Base-by-base conservation (phyloP, 2,888 invertebrate genomes). In the Nemotelus pantherinus region DNA sequence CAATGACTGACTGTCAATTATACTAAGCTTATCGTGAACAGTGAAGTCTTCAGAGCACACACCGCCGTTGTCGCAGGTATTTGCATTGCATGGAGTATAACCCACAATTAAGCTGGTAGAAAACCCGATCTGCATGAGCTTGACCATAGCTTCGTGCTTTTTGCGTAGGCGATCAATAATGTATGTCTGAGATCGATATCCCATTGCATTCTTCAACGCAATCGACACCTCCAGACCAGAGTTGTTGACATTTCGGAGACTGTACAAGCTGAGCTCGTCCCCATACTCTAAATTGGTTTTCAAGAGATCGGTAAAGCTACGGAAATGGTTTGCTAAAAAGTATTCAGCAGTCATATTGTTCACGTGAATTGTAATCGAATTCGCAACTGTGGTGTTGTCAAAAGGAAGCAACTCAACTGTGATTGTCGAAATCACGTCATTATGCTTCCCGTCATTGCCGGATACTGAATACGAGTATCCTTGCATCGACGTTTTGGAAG, bases 381-480 rank as follows among this genome's bases (percentile, higher is more conserved):
- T 94, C 76, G 93, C 93, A 3, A 98, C 90, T 0, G 96, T 96
- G 10, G 87, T 86, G 84, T 96, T 96, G 81, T 93, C 92, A 84
- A 96, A 95, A 2, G 90, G 89, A 72, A 93, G 89, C 83, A 96
- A 95, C 84, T 95, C 93, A 0, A 98, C 91, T 3, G 93, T 93
- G 2, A 96, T 93, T 5, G 93, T 93, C 1, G 97, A 97, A n/a
- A 92, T 88, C 0, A 97, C 97, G 86, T 95, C 94, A 77, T 90
- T 90, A 84, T 96, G 96, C 81, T 92, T 91, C 0, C 98, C 97
- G 86, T 98, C 98, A 85, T 94, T 96, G 1, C 97, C 97, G 6
- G 93, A 91, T 0, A 97, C 91, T 48, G 92, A 93, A 82, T 97
- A 89, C 0, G 93, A 92, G 84, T 93, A 93, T 6, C 93, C 93